These are phyloP conservation scores for Cyprinodon tularosa DNA, from an alignment of 2,113 vertebrate genomes.

Conservation along the genomic window DNA sequence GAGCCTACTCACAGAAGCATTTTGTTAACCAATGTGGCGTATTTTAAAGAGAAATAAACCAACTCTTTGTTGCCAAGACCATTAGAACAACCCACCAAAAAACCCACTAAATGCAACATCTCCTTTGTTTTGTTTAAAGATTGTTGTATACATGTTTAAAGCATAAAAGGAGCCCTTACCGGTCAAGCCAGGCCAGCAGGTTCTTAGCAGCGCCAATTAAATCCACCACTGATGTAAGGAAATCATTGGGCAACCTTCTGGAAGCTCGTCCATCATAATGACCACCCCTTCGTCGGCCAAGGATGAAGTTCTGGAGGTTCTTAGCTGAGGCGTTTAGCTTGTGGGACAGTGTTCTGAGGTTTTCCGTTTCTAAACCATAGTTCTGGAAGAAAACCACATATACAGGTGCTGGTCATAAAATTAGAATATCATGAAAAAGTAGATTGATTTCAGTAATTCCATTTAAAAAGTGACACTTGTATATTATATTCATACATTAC, in stretches of 20 bases:
- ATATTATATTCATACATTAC: too few species aligned
- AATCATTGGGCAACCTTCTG: slow-evolving; percentile 87
- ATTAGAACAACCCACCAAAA: too few species aligned
- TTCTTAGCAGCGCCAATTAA: slow-evolving; percentile 92
- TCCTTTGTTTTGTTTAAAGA: neutral
- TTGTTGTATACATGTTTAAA: neutral
- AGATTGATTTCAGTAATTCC: too few species aligned
- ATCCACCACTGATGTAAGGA: slow-evolving; percentile 90
- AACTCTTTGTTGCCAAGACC: too few species aligned
- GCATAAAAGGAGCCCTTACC: slow-evolving; percentile 68
- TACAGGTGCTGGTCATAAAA: too few species aligned
- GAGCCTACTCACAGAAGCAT: too few species aligned
- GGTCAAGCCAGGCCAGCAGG: slow-evolving; percentile 92
- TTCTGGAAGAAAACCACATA: slow-evolving; percentile 79
- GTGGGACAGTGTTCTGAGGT: slow-evolving; percentile 89
- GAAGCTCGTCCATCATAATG: slow-evolving; percentile 88
- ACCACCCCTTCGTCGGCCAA: slow-evolving; percentile 87
- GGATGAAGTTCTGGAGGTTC: slow-evolving; percentile 93
- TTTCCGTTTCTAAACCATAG: slow-evolving; percentile 90
- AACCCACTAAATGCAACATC: too few species aligned
- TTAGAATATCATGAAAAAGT: too few species aligned
- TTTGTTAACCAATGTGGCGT: too few species aligned
- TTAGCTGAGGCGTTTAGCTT: slow-evolving; percentile 91
- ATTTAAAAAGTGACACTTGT: too few species aligned
- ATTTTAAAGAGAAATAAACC: too few species aligned